Percentiles rank a stretch among this genome's conserved stretches.
phyloP scores from a whole-genome alignment of 2,888 invertebrate genomes.

The Scaptodrosophila latifasciaeformis region DNA sequence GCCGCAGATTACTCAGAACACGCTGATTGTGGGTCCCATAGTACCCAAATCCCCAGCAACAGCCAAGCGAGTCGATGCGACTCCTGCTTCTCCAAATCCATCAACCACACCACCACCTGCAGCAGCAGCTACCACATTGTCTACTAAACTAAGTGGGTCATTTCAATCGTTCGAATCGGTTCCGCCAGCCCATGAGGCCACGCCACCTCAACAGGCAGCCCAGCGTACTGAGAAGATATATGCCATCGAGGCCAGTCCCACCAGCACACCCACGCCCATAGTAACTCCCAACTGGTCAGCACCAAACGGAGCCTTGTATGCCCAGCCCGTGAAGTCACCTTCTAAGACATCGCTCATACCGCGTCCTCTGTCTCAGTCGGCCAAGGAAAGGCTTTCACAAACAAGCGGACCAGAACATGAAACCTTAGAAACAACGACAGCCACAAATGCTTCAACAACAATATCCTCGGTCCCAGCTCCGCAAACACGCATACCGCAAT shows the following conservation, averaged over 20 bases:
- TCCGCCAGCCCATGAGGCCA: constrained; percentile 52
- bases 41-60: constrained; percentile 74
- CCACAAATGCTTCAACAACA: constrained; percentile 8
- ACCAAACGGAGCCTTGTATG: constrained; percentile 62
- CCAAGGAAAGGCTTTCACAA: constrained; percentile 10
- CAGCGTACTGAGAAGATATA: constrained; percentile 71
- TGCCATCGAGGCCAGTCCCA: constrained; percentile 57
- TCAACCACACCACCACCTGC: constrained; percentile 7
- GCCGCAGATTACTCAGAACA: constrained; percentile 77
- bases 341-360: constrained; percentile 59
- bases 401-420: constrained; percentile 30
- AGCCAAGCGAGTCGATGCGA: constrained; percentile 16
- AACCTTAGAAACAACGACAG: constrained; percentile 27
- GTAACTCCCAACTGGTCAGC: constrained; percentile 40
- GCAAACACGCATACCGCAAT: constrained; percentile 64
- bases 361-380: constrained; percentile 33
- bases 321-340: constrained; percentile 59
- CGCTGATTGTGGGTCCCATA: constrained; percentile 77
- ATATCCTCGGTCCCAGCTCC: constrained; percentile 3
- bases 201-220: constrained; percentile 45
- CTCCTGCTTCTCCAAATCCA: constrained; percentile 24
- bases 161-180: constrained; percentile 59
- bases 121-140: constrained; percentile 10
- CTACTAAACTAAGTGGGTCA: constrained; percentile 46
- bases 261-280: constrained; percentile 13